Percentiles rank a stretch among this genome's conserved stretches.
phyloP scores from a whole-genome alignment of 2,888 invertebrate genomes.

The Thecophora atra region DNA sequence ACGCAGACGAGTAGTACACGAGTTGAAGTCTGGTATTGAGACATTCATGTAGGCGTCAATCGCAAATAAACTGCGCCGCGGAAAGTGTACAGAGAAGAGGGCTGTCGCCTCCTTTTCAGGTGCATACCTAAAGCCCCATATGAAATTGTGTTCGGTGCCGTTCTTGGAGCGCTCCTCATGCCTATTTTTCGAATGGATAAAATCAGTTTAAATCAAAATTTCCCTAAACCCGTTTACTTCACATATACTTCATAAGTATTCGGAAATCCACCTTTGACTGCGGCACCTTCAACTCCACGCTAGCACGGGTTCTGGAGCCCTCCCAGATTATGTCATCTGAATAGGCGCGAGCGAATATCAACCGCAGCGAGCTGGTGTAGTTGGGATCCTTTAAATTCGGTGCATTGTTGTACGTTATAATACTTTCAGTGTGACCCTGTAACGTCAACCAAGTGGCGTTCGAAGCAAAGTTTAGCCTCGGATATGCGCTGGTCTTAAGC shows the following conservation, averaged over 20 bases:
- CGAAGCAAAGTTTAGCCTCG: slow-evolving; percentile 76
- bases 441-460: slow-evolving; percentile 74
- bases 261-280: slow-evolving; percentile 75
- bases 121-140: slow-evolving; percentile 69
- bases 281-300: slow-evolving; percentile 73
- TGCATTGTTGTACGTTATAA: slow-evolving; percentile 76
- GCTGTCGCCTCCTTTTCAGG: slow-evolving; percentile 71
- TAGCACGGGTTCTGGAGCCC: slow-evolving; percentile 69
- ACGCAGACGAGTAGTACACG: slow-evolving; percentile 73
- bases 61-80: slow-evolving; percentile 73
- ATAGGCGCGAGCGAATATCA: slow-evolving; percentile 72
- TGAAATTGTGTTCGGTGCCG: slow-evolving; percentile 69
- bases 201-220: neutral
- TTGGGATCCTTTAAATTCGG: slow-evolving; percentile 69
- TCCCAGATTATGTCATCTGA: slow-evolving; percentile 70
- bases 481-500: slow-evolving; percentile 80
- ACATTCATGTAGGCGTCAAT: slow-evolving; percentile 78
- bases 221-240: neutral
- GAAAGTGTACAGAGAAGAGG: slow-evolving; percentile 71
- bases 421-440: slow-evolving; percentile 76
- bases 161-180: slow-evolving; percentile 66
- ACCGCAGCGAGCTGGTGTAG: slow-evolving; percentile 72
- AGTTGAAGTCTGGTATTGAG: slow-evolving; percentile 78
- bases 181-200: slow-evolving; percentile 44
- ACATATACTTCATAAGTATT: slow-evolving; percentile 66